Evolutionary conservation across 2,888 invertebrate species (phyloP).

Genomic region (Campoletis raptor): DNA sequence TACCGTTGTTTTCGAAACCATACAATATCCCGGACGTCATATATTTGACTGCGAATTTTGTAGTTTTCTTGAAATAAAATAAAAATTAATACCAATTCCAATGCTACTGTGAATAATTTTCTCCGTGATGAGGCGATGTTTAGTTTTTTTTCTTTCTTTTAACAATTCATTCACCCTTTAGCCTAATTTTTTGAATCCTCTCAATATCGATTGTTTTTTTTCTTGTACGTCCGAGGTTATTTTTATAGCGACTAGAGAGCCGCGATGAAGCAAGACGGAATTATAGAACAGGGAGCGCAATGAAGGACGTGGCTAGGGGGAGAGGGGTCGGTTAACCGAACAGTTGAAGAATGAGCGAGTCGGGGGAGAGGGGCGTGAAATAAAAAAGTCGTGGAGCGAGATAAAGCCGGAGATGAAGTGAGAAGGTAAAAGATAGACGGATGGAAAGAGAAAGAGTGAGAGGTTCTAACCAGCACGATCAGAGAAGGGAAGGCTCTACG

Average conservation of each 20-base stretch:
- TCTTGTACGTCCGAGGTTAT: slow-evolving; percentile 7
- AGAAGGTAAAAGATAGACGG: slow-evolving; percentile 60
- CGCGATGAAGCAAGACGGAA: slow-evolving; percentile 53
- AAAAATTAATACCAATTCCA: neutral
- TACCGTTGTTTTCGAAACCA: neutral
- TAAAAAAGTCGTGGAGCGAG: slow-evolving; percentile 53
- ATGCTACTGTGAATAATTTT: neutral
- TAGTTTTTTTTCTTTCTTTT: neutral
- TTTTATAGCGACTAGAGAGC: slow-evolving; percentile 26
- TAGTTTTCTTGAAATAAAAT: neutral
- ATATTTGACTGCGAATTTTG: neutral
- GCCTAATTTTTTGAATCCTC: slow-evolving; percentile 5
- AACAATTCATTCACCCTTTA: slow-evolving; percentile 22
- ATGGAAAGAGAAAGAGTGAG: neutral
- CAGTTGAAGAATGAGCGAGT: slow-evolving; percentile 62
- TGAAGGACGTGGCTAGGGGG: slow-evolving; percentile 51
- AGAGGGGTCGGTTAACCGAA: slow-evolving; percentile 39
- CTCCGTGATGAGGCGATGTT: neutral
- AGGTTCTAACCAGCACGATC: slow-evolving; percentile 10
- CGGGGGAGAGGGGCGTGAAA: slow-evolving; percentile 38
- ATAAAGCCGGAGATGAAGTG: slow-evolving; percentile 64
- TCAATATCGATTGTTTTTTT: slow-evolving; percentile 30
- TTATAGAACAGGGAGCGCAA: slow-evolving; percentile 39
- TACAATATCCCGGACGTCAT: neutral
- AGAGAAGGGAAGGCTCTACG: slow-evolving; percentile 60